Conservation (phyloP, 2,113 vertebrate species). For the Austrofundulus limnaeus region DNA sequence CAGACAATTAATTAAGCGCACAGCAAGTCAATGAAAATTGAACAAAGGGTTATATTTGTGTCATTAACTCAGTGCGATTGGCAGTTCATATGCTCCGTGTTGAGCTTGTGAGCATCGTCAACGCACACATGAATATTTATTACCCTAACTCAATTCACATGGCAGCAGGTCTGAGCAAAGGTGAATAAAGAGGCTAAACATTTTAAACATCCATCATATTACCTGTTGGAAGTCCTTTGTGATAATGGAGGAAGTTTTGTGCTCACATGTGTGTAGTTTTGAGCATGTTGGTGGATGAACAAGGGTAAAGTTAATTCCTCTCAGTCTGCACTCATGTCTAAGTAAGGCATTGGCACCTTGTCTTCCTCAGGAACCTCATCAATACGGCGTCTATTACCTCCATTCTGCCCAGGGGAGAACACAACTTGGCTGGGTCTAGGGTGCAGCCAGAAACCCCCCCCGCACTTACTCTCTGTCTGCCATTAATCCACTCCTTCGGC, state of each 20-base stretch:
- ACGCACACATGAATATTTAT: slow-evolving; percentile 63
- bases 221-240: slow-evolving; percentile 28
- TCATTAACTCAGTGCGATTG: slow-evolving; percentile 72
- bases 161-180: slow-evolving; percentile 58
- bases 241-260: slow-evolving; percentile 8
- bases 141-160: slow-evolving; percentile 43
- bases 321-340: slow-evolving; percentile 37
- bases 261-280: background rate
- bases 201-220: slow-evolving; percentile 53
- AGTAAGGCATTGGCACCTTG: slow-evolving; percentile 48
- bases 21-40: slow-evolving; percentile 65
- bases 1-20: slow-evolving; percentile 65
- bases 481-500: slow-evolving; percentile 80
- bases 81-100: slow-evolving; percentile 68
- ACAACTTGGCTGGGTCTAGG: slow-evolving; percentile 40
- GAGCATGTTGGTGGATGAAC: slow-evolving; percentile 6
- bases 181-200: slow-evolving; percentile 55
- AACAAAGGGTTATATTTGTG: slow-evolving; percentile 72
- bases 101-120: slow-evolving; percentile 63
- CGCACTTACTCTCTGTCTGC: slow-evolving; percentile 29
- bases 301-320: slow-evolving; percentile 32
- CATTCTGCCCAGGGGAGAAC: slow-evolving; percentile 56
- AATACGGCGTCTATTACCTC: slow-evolving; percentile 63
- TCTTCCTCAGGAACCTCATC: slow-evolving; percentile 57
- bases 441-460: slow-evolving; percentile 14